A percentile compares a stretch with the other conserved stretches of the same genome.
Conservation (phyloP, 2,797 vertebrate species). For the Crax fasciolata region DNA sequence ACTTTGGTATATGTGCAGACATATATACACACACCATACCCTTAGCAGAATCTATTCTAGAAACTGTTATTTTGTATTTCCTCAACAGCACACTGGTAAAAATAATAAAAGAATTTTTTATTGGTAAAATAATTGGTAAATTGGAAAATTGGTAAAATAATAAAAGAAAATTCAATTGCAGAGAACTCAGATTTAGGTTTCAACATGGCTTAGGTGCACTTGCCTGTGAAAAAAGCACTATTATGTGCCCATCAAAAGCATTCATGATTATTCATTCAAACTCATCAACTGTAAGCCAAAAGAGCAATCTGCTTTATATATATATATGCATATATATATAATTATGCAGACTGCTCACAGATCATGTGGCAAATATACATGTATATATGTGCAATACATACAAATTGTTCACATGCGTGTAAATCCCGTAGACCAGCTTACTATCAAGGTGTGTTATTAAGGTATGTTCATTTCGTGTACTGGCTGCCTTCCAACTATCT, state of each 20-base stretch:
- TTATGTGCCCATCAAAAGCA: conserved; percentile 43
- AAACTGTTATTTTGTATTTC: conserved; percentile 29
- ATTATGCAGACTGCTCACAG: conserved; percentile 9
- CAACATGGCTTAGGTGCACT: conserved; percentile 11
- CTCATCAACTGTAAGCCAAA: conserved; percentile 67
- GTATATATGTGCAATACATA: not conserved
- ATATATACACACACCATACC: not conserved
- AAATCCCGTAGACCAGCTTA: not conserved
- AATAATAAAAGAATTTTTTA: not conserved
- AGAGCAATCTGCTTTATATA: conserved; percentile 68
- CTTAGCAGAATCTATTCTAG: not conserved
- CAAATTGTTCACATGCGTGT: not conserved
- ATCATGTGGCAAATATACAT: not conserved
- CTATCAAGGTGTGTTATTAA: not conserved
- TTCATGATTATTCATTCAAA: conserved; percentile 73
- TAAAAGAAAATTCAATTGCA: not conserved
- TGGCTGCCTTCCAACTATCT: not conserved
- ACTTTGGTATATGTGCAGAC: not conserved
- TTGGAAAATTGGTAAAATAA: too few relatives aligned
- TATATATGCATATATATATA: not conserved
- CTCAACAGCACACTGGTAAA: not conserved
- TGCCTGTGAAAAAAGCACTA: conserved; percentile 21
- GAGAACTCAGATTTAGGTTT: not conserved
- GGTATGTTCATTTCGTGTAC: not conserved
- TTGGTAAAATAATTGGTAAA: too few relatives aligned